A percentile compares a stretch with the other conserved stretches of the same genome.
phyloP scores from a whole-genome alignment of 2,888 invertebrate genomes.

The Eupithecia abbreviata region DNA sequence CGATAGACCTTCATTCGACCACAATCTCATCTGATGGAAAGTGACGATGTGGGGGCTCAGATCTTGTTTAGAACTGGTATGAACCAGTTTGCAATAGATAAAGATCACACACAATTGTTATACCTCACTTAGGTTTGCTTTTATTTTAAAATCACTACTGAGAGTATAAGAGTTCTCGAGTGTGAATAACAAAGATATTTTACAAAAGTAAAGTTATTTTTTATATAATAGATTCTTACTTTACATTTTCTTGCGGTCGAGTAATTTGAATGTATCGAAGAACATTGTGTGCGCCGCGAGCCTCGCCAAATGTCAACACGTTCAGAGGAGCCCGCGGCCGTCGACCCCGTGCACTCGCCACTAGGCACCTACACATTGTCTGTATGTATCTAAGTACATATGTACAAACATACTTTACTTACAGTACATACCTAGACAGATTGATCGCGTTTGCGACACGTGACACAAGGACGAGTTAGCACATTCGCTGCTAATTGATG shows the following conservation, averaged over 20 bases:
- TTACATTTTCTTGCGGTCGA: not conserved
- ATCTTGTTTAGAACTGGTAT: no score
- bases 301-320: not conserved
- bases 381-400: not conserved
- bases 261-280: not conserved
- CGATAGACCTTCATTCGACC: no score
- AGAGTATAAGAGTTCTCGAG: no score
- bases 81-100: no score
- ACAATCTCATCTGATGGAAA: no score
- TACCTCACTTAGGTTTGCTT: no score
- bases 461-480: conserved; percentile 14
- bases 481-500: conserved; percentile 1
- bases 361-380: not conserved
- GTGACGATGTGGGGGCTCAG: no score
- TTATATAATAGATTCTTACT: not conserved
- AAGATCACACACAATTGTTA: no score
- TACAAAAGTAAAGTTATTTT: no score
- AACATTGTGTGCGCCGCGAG: not conserved
- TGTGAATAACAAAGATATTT: no score
- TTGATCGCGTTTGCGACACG: conserved; percentile 19
- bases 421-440: not conserved
- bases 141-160: no score
- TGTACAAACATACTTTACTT: not conserved
- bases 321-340: not conserved
- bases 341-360: not conserved